Conservation (phyloP, 2,888 invertebrate species). For the Ichneumoninae sp. region DNA sequence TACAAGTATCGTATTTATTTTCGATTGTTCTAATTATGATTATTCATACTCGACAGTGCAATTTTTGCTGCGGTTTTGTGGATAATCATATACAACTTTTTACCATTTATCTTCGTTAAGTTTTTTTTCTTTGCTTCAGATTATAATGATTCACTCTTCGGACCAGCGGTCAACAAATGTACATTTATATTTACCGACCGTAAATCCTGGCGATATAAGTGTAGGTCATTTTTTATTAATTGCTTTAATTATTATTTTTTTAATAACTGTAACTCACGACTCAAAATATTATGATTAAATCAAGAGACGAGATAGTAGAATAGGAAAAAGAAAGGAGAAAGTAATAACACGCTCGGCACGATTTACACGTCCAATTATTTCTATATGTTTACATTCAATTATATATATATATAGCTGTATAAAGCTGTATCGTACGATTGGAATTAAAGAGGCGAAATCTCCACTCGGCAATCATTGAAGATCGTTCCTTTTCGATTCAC, state of each 20-base stretch:
- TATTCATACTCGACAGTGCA: constrained; percentile 22
- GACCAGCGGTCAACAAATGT: neutral
- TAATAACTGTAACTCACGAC: neutral
- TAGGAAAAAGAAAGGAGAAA: neutral
- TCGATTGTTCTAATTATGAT: neutral
- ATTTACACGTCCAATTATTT: no score
- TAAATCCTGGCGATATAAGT: neutral
- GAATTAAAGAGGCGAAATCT: no score
- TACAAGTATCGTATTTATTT: neutral
- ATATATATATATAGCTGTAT: no score
- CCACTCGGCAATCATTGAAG: no score
- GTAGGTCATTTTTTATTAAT: neutral
- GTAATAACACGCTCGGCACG: constrained; percentile 18
- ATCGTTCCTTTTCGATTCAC: no score
- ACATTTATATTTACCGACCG: neutral
- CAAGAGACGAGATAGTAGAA: neutral
- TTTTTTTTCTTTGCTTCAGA: neutral
- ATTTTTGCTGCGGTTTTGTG: constrained; percentile 21
- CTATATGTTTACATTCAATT: no score
- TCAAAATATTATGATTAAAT: neutral
- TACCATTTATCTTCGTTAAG: neutral
- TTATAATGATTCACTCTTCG: neutral
- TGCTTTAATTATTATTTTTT: neutral
- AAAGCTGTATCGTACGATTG: no score
- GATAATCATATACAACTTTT: neutral